A percentile compares a stretch with the other conserved stretches of the same genome.
Conservation (phyloP, 1,140 invertebrate species). For the Drosophila trapezifrons region DNA sequence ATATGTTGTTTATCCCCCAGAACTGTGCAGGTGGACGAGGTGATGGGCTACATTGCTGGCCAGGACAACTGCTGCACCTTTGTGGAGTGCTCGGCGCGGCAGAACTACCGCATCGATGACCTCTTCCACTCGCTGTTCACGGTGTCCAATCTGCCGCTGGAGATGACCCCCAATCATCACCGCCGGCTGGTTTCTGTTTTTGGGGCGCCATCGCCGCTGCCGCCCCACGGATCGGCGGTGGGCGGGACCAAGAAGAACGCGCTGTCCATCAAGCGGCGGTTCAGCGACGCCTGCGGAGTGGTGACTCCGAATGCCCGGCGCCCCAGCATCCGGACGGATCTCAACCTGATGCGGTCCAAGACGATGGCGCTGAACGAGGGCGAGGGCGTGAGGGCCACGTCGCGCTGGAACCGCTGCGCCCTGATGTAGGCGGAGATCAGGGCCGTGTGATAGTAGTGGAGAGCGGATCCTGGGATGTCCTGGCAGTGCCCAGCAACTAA, state of each 20-base stretch:
- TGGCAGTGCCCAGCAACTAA: slow-evolving; percentile 37
- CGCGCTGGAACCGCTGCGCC: slow-evolving; percentile 74
- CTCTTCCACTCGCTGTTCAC: slow-evolving; percentile 92
- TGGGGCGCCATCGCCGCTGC: slow-evolving; percentile 89
- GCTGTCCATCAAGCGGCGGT: slow-evolving; percentile 90
- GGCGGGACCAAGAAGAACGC: slow-evolving; percentile 90
- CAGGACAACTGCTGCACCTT: slow-evolving; percentile 91
- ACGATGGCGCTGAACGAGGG: slow-evolving; percentile 89
- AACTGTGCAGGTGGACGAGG: slow-evolving; percentile 89
- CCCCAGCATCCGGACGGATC: slow-evolving; percentile 93
- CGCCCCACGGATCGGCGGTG: slow-evolving; percentile 87
- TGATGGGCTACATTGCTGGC: slow-evolving; percentile 88
- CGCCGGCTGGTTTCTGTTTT: slow-evolving; percentile 89
- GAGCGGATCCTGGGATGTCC: slow-evolving; percentile 13
- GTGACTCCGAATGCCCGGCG: slow-evolving; percentile 92
- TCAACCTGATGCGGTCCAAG: slow-evolving; percentile 93
- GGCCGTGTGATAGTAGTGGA: slow-evolving; percentile 71
- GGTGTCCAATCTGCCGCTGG: slow-evolving; percentile 91
- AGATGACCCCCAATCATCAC: slow-evolving; percentile 95
- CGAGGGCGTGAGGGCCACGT: slow-evolving; percentile 84
- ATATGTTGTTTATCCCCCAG: slow-evolving; percentile 76
- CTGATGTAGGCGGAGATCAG: slow-evolving; percentile 57
- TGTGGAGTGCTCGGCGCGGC: slow-evolving; percentile 92
- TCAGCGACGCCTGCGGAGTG: slow-evolving; percentile 93
- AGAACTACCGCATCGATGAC: slow-evolving; percentile 91